Evolutionary conservation across 2,888 invertebrate species (phyloP).

Genomic region (Masnerella sp.): DNA sequence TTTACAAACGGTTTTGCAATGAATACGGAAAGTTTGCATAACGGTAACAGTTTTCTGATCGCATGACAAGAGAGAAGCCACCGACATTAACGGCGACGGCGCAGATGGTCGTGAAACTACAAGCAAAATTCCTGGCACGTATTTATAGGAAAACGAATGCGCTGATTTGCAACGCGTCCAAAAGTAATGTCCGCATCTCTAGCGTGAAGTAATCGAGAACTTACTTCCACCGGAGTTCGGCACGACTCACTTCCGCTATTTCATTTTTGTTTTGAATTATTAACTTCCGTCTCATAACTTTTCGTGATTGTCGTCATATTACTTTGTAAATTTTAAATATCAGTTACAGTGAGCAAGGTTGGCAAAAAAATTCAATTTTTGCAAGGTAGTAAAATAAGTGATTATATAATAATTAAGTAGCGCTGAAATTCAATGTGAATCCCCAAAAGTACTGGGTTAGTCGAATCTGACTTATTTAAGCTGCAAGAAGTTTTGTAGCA

Average conservation of each 20-base stretch:
- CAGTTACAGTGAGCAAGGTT: constrained; percentile 8
- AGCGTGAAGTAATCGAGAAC: constrained; percentile 54
- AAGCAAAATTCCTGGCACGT: constrained; percentile 44
- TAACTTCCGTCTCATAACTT: constrained; percentile 31
- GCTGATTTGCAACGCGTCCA: constrained; percentile 39
- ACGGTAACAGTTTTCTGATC: constrained; percentile 31
- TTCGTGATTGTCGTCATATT: constrained; percentile 15
- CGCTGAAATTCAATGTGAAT: too few relatives aligned
- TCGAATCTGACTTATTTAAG: too few relatives aligned
- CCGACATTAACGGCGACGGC: constrained; percentile 15
- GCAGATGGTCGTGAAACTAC: constrained; percentile 23
- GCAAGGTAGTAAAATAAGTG: too few relatives aligned
- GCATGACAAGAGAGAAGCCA: constrained; percentile 6
- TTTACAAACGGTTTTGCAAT: constrained; percentile 10
- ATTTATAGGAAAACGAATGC: constrained; percentile 46
- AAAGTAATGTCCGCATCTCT: constrained; percentile 53
- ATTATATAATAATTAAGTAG: too few relatives aligned
- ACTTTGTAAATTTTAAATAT: constrained; percentile 18
- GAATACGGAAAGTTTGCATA: constrained; percentile 26
- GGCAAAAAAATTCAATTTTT: too few relatives aligned
- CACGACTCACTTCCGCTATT: constrained; percentile 21
- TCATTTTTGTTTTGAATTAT: constrained; percentile 45
- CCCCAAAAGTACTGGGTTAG: too few relatives aligned
- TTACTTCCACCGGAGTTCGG: constrained; percentile 39
- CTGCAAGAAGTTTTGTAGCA: too few relatives aligned